phyloP scores from a whole-genome alignment of 35 echinoderm and acorn worm genomes.

The Lytechinus variegatus region DNA sequence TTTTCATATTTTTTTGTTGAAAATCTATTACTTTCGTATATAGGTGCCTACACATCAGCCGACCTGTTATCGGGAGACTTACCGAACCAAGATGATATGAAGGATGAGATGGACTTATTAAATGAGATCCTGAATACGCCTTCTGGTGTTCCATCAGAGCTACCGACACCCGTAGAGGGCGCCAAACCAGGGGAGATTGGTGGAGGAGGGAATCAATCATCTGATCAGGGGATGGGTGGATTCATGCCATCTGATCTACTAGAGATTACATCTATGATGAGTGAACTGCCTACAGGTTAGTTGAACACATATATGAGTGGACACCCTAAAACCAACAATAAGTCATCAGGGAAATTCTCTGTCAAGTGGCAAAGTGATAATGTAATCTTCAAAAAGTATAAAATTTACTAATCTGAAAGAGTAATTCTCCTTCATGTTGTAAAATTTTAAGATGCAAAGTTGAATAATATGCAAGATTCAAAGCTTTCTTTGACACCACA shows the following conservation, averaged over 20 bases:
- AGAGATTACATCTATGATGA: conserved; percentile 69
- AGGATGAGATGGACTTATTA: conserved; percentile 84
- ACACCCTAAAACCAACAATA: too few species aligned
- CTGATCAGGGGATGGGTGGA: conserved; percentile 26
- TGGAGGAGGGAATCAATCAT: background rate
- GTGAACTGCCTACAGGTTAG: conserved; percentile 50
- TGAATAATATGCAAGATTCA: too few species aligned
- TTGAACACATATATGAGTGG: background rate
- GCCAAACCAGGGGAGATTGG: background rate
- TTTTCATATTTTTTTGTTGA: too few species aligned
- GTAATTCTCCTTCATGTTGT: too few species aligned
- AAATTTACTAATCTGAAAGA: too few species aligned
- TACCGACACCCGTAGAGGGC: conserved; percentile 50
- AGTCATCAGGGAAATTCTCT: too few species aligned
- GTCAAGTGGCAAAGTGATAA: too few species aligned
- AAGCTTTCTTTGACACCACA: too few species aligned
- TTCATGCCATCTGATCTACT: conserved; percentile 91
- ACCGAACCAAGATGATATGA: conserved; percentile 53
- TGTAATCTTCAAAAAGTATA: too few species aligned
- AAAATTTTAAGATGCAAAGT: too few species aligned
- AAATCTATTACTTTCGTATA: background rate
- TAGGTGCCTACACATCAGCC: conserved; percentile 51
- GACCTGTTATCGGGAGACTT: conserved; percentile 85
- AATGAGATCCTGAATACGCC: conserved; percentile 96
- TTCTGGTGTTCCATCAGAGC: conserved; percentile 63